Percentiles rank a stretch among this genome's conserved stretches.
Evolutionary conservation across 2,113 vertebrate species (phyloP).

Genomic region (Stomatorhinus ivindoensis): DNA sequence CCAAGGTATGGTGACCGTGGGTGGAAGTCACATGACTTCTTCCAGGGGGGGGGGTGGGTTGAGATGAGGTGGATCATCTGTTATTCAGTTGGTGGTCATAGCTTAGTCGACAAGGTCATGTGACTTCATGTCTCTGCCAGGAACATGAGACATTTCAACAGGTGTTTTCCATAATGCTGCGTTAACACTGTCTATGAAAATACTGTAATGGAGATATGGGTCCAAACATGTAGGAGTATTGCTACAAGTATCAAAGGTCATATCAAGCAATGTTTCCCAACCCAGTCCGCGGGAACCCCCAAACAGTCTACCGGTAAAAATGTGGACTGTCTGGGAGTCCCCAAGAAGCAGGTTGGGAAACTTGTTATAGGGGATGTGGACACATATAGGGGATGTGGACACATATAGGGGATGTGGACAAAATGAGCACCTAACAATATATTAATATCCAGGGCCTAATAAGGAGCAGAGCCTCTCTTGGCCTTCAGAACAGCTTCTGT

Average conservation of each 20-base stretch:
- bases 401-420: neutral
- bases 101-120: neutral
- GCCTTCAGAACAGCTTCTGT: neutral
- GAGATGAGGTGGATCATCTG: neutral
- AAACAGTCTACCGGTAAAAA: neutral
- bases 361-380: neutral
- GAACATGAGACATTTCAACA: neutral
- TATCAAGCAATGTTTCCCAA: neutral
- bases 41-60: neutral
- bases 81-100: neutral
- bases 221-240: neutral
- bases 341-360: neutral
- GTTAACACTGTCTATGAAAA: neutral
- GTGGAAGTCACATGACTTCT: neutral
- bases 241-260: neutral
- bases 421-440: neutral
- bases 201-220: neutral
- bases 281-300: neutral
- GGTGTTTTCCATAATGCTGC: neutral
- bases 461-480: neutral
- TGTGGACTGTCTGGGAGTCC: neutral
- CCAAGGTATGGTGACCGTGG: constrained; percentile 29
- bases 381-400: neutral
- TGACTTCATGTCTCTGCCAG: neutral
- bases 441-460: neutral